These are phyloP conservation scores for Xiphorhynchus elegans DNA, from an alignment of 2,113 vertebrate species.

Conservation along the genomic window DNA sequence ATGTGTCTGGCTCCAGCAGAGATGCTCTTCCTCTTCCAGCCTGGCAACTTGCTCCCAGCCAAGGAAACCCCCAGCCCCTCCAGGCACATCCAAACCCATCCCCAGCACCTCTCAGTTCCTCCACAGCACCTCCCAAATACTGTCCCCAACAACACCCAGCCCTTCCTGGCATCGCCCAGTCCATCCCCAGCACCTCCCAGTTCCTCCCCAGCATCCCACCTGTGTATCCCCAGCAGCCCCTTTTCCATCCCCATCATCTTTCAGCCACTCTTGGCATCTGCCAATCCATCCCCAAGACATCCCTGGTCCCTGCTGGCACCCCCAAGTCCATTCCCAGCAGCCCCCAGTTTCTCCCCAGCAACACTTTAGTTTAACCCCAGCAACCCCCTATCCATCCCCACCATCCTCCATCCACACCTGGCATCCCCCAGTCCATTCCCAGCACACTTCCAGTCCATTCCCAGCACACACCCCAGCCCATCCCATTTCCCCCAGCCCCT, in stretches of 20 bases:
- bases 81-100: neutral
- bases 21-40: neutral
- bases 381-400: neutral
- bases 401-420: neutral
- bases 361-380: no score
- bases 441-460: neutral
- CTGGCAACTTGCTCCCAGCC: neutral
- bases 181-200: neutral
- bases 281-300: neutral
- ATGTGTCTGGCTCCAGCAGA: neutral
- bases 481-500: neutral
- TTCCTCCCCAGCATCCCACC: neutral
- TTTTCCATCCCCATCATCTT: neutral
- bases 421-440: no score
- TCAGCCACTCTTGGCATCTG: no score
- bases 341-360: no score
- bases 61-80: neutral
- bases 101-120: neutral
- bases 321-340: neutral
- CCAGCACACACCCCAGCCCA: neutral
- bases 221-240: neutral
- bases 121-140: neutral
- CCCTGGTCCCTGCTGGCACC: no score
- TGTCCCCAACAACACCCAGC: neutral
- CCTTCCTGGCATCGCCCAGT: neutral